Conservation (phyloP, 2,113 vertebrate genomes). For the Colaptes auratus region DNA sequence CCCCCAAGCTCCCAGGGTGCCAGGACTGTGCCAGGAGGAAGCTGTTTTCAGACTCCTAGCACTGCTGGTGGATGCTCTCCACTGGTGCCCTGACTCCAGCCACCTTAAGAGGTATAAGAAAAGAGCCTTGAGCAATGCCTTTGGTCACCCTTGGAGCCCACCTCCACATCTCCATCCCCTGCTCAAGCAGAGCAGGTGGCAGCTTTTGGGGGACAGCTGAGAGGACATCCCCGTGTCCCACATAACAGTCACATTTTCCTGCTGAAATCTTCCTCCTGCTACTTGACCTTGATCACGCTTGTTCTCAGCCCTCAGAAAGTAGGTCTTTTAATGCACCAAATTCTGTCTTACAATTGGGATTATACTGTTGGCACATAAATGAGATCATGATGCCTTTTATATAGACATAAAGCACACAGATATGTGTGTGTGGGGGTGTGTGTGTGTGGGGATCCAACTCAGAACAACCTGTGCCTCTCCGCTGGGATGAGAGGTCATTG, state of each 20-base stretch:
- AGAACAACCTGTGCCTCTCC: too few species aligned
- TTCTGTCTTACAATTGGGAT: constrained; percentile 38
- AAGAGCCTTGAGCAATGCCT: not conserved
- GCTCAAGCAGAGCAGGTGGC: not conserved
- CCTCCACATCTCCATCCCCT: too few species aligned
- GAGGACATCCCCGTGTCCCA: not conserved
- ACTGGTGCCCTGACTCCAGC: not conserved
- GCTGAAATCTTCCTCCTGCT: not conserved
- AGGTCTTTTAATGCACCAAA: constrained; percentile 46
- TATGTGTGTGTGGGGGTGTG: not conserved
- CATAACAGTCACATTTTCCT: not conserved
- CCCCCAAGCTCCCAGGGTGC: not conserved
- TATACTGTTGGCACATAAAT: constrained; percentile 10
- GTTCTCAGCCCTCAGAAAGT: constrained; percentile 6
- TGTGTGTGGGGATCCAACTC: fast-evolving
- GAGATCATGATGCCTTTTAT: not conserved
- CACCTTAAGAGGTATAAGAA: not conserved
- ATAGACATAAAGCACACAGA: not conserved
- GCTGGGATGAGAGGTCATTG: not conserved
- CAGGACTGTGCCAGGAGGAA: not conserved
- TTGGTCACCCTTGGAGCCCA: not conserved
- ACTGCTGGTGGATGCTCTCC: not conserved
- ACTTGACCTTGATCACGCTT: not conserved
- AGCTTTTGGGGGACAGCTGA: not conserved
- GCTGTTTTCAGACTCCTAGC: not conserved